Conservation (phyloP, 2,113 vertebrate genomes). For the Antechinus flavipes region DNA sequence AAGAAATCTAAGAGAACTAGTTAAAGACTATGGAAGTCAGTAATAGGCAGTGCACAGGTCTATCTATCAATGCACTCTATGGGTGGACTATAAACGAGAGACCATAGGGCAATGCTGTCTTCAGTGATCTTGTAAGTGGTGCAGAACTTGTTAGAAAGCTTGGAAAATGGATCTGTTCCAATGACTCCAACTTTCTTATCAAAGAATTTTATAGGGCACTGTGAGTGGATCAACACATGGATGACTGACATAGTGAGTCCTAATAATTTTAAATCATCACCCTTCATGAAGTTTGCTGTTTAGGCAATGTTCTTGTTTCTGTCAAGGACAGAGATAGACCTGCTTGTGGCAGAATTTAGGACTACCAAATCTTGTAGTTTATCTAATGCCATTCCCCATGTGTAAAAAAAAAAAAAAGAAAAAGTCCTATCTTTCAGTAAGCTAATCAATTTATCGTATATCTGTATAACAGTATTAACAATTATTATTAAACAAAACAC, state of each 20-base stretch:
- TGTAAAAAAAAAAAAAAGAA: background rate
- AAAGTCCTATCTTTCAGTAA: background rate
- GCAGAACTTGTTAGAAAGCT: background rate
- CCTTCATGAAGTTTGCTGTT: background rate
- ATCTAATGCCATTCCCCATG: background rate
- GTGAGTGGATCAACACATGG: background rate
- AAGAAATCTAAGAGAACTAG: constrained; percentile 8
- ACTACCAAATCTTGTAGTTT: background rate
- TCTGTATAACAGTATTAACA: background rate
- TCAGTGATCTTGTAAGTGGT: background rate
- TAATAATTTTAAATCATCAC: background rate
- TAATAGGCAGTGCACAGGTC: background rate
- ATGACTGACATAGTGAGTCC: background rate
- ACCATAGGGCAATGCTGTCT: background rate
- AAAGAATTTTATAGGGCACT: background rate
- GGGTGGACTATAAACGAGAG: accelerated
- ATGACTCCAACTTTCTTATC: constrained; percentile 31
- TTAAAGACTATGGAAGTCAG: constrained; percentile 21
- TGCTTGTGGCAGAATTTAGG: background rate
- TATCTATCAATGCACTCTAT: background rate
- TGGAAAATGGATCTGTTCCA: background rate
- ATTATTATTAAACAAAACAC: background rate
- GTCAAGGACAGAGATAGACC: background rate
- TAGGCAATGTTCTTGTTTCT: background rate
- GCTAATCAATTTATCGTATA: constrained; percentile 13